These are phyloP conservation scores for Chloebia gouldiae DNA, from an alignment of 2,113 vertebrate genomes.

Conservation along the genomic window DNA sequence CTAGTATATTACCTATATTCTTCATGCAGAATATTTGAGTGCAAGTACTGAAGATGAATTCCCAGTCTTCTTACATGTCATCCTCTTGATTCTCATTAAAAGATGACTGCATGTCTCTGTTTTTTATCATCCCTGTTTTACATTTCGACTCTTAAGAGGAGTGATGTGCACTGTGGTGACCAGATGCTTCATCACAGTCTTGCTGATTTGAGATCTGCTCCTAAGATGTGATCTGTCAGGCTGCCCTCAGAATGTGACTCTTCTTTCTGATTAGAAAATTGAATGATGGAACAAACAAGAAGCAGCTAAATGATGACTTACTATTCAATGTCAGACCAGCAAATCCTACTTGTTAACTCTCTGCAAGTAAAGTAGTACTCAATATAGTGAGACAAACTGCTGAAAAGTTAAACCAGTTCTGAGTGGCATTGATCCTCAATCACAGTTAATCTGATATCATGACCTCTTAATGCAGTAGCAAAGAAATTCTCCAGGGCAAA, in stretches of 20 bases:
- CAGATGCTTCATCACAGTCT: not conserved
- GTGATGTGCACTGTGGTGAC: not conserved
- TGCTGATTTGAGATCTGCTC: not conserved
- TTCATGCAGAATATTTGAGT: not conserved
- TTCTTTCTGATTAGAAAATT: not conserved
- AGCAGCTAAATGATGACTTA: not conserved
- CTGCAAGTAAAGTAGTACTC: not conserved
- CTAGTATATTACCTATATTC: not conserved
- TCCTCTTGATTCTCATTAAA: constrained; percentile 23
- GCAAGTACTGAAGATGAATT: constrained; percentile 9
- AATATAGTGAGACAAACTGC: not conserved
- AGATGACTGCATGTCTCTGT: not conserved
- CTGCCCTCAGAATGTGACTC: not conserved
- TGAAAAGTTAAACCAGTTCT: not conserved
- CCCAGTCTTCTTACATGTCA: not conserved
- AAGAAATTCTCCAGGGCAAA: not conserved
- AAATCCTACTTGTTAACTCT: not conserved
- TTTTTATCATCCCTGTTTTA: constrained; percentile 21
- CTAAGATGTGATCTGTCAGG: not conserved
- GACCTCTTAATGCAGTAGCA: not conserved
- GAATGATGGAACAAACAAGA: not conserved
- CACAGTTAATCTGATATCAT: not conserved
- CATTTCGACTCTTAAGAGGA: not conserved
- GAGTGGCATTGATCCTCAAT: not conserved
- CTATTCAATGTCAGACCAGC: not conserved